Evolutionary conservation across 2,113 vertebrate species (phyloP).

Genomic region (Accipiter virgatus): DNA sequence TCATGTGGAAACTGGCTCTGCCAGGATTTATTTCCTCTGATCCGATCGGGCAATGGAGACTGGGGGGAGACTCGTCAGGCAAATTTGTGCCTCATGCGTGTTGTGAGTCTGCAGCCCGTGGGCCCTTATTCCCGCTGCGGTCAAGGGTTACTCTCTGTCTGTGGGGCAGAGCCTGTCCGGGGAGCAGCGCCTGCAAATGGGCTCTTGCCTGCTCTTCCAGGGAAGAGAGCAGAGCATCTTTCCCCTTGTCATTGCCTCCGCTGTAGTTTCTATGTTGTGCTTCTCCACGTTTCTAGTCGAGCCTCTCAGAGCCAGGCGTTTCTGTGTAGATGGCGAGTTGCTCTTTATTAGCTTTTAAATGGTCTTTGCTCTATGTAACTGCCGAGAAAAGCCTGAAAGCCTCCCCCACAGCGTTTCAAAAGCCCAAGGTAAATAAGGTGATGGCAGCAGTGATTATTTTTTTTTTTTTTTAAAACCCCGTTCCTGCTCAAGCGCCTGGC

Average conservation of each 20-base stretch:
- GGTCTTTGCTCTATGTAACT: background rate
- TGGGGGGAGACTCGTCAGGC: background rate
- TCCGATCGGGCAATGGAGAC: background rate
- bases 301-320: background rate
- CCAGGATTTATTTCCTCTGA: constrained; percentile 33
- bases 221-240: background rate
- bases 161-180: background rate
- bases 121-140: background rate
- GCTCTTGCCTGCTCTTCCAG: background rate
- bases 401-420: background rate
- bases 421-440: background rate
- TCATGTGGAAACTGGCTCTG: constrained; percentile 2
- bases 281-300: background rate
- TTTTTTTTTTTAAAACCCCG: background rate
- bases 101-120: background rate
- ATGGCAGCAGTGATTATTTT: background rate
- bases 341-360: background rate
- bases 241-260: background rate
- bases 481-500: background rate
- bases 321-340: background rate
- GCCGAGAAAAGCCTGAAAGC: background rate
- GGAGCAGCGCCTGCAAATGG: background rate
- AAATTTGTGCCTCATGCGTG: background rate
- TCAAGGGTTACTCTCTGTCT: background rate
- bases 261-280: background rate